Evolutionary conservation across 2,888 invertebrate genomes (phyloP), one percentile per base, ranked within the genome.

Genomic region (Pardosa pseudoannulata): DNA sequence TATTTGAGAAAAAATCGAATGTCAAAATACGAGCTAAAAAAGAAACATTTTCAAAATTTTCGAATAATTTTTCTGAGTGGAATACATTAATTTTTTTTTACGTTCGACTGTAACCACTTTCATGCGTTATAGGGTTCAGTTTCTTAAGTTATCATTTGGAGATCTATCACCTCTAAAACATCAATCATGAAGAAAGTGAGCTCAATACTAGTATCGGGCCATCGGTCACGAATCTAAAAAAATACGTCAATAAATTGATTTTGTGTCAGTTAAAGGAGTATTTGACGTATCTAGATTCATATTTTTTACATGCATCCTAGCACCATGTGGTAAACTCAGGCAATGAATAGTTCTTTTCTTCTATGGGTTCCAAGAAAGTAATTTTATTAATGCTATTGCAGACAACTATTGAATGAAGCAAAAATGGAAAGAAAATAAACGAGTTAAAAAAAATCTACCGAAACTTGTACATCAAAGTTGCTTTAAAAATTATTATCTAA

Each of bases 181-280:
- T 83, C 78, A 78, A 78, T 83, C 78, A 72, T 32, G 27, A 19
- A 6, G 36, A 70, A 50, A 74, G 70, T 41, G 56, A 29, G 31
- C 36, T 70, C 74, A 27, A 68, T 81, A 68, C 70, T 64, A 71
- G 70, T 82, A 78, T 83, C 72, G 83, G 78, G 19, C 29, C 72
- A 83, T 83, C 78, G 67, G 32, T 83, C 83, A 73, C 75, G 32
- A 73, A 78, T 78, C 32, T 39, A 83, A 78, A 76, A n/a, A 74
- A 70, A 81, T 68, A 46, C 50, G 78, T 39, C 83, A 78, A 83
- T 83, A 83, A 78, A 83, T 83, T 72, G 83, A 83, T 83, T 83
- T 83, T 78, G 32, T 68, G 83, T 83, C 83, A 78, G 46, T 76
- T 64, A 31, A 56, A 50, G 72, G 41, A 71, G 72, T 65, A 78